Evolutionary conservation across 2,113 vertebrate genomes (phyloP), one percentile per base, ranked within the genome.

Genomic region (Ranitomeya imitator): DNA sequence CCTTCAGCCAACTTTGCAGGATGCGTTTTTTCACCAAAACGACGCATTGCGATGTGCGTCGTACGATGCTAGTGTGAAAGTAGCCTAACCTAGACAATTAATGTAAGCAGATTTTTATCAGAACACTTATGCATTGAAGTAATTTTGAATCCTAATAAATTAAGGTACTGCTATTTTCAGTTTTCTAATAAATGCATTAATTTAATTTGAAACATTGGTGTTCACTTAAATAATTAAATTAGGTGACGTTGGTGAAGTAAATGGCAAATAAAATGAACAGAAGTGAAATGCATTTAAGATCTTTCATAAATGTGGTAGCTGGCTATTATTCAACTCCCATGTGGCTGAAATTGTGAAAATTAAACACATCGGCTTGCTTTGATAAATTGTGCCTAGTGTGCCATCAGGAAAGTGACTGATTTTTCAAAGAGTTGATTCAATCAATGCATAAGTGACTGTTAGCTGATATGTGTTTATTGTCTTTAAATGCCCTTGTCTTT

Each of bases 351-450:
- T 60, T 8, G 57, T 9, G n/a, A 18, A 19, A 60, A 81, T 81
- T 19, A 81, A 60, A 37, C 26, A 31, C 78, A 61, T 37, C 59
- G 37, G 79, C 55, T 2, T 59, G 23, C 79, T 81, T 61, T 81
- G 79, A 81, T 81, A 81, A 19, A 81, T 61, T 26, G 57, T 8
- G 15, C 16, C 15, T 31, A 4, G 54, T 31, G 55, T 45, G 79
- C 57, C 16, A 61, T 81, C 23, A 61, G 14, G 55, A 61, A 61
- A 81, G 77, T n/a, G 52, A 61, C 57, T 16, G 13, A 26, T 13
- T 14, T 14, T 79, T 55, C 51, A 73, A 79, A 79, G 78, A 26
- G 78, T 57, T 15, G 78, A 79, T 80, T 80, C 78, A 23, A 80
- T 57, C 54, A 80, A 80, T 31, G 55, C 15, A 26, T 31, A 37